Base-by-base conservation (phyloP, 1,140 invertebrate species). In the Ceratosolen solmsi region DNA sequence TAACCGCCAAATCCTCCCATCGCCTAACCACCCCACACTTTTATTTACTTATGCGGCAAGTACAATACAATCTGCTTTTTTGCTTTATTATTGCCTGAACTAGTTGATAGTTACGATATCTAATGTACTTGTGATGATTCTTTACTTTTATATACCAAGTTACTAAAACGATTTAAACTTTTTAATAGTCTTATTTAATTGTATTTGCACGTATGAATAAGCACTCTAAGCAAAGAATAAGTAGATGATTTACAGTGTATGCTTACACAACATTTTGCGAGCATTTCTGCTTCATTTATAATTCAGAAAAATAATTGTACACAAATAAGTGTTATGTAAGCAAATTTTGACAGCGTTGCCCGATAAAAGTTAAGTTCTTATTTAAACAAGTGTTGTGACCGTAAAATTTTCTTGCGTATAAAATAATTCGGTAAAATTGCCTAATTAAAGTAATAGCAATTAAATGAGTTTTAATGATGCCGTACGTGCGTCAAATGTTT, bases 241-340 rank as follows among this genome's bases (percentile, higher is more conserved):
- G 49, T 25, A 49, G 38, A n/a, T 80, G 54, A 80, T 80, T 73
- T 80, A 63, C 54, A 38, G 56, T 30, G 13, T n/a, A 36, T 33
- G 78, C 68, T 80, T 80, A 49, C 70, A 73, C 78, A 73, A 80
- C 68, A 49, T 80, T 71, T 46, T 56, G 36, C 68, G 33, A 49
- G 27, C 36, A 58, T 73, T 71, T 56, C 63, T 56, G 41, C 70
- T 80, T 60, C 70, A 73, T 73, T 73, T 60, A 63, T 60, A 60
- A 80, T 72, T 73, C 78, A 49, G 68, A 54, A 68, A 78, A 78
- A 73, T 73, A 73, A 72, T 72, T 80, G 51, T 58, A 72, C 33
- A 33, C 13, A 63, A 60, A 73, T 72, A 80, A 63, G 54, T 27
- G 54, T 63, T 73, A 33, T 33, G 65, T 22, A 79, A 71, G 77